Base-by-base conservation (phyloP, 2,888 invertebrate genomes). In the Callyntrura guangdongensis region DNA sequence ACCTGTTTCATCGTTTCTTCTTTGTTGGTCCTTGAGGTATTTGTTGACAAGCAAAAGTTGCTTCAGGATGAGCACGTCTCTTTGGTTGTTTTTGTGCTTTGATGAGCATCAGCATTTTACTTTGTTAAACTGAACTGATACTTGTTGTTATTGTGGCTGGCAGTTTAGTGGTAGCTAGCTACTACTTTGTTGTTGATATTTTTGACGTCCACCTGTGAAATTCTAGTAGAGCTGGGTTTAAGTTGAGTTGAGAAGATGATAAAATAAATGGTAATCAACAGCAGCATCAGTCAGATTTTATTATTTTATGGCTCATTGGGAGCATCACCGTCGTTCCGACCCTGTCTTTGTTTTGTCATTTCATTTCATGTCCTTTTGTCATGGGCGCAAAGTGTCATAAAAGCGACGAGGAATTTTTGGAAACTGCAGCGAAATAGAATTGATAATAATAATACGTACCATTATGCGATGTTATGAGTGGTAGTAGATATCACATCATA, bases 121-220 rank as follows among this genome's bases (percentile, higher is more conserved):
- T 59, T 22, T 61, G 25, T 36, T 9, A 1, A 45, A 53, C 27
- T 17, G 45, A 47, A 81, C 17, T 87, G 59, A 87, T 86, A 49
- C 2, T 64, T 64, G 64, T 64, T 14, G 27, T 17, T n/a, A 53
- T 27, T 22, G 77, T 56, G 49, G 53, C 53, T 53, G 49, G 77
- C 14, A 74, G 47, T 74, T 69, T 25, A n/a, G 81, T 81, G 47
- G 36, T 22, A 47, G 47, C n/a, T 64, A 74, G 74, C 49, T 6
- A 25, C 77, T 77, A 77, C 67, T 49, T 67, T 64, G 67, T 49
- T 49, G 83, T 67, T 49, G 83, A 67, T 87, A 69, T 81, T 79
- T 12, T 87, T 87, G 81, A 81, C 83, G 89, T 83, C 83, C 89
- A 83, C 89, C 89, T 89, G 89, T 83, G 88, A 88, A 82, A 72